Evolutionary conservation across 2,888 invertebrate genomes (phyloP).

Genomic region (Gymnosoma rotundatum): DNA sequence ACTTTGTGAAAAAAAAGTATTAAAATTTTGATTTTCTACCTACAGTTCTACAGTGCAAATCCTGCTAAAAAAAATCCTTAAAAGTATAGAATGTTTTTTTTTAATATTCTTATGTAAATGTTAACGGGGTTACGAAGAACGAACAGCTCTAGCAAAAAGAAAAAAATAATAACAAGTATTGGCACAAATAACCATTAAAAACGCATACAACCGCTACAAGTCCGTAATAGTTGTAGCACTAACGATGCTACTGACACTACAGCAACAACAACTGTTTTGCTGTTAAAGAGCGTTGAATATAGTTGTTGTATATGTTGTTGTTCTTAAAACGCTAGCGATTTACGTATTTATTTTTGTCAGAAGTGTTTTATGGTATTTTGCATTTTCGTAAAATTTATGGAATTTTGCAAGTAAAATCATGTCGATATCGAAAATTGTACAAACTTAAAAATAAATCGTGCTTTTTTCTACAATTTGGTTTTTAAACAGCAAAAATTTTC

Average conservation of each 20-base stretch:
- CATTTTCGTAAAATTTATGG: conserved; percentile 64
- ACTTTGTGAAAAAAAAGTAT: too few species aligned
- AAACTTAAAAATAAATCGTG: conserved; percentile 36
- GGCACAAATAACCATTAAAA: neutral
- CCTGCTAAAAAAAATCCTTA: too few species aligned
- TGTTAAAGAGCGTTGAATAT: conserved; percentile 43
- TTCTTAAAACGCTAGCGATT: conserved; percentile 63
- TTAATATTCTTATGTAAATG: too few species aligned
- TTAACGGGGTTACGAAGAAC: conserved; percentile 2
- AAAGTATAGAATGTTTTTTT: too few species aligned
- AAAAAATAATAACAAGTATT: too few species aligned
- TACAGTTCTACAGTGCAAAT: too few species aligned
- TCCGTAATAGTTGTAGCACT: conserved; percentile 15
- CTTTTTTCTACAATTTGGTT: neutral
- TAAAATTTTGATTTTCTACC: too few species aligned
- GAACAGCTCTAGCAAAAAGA: conserved; percentile 44
- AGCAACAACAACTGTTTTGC: conserved; percentile 19
- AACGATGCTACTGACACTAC: neutral
- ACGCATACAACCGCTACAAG: conserved; percentile 1
- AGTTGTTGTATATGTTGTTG: conserved; percentile 16
- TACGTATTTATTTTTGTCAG: conserved; percentile 69
- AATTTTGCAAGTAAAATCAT: conserved; percentile 59
- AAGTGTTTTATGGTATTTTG: conserved; percentile 69
- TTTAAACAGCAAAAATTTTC: conserved; percentile 18
- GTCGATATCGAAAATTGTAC: conserved; percentile 63